Percentiles rank a stretch among this genome's conserved stretches.
These are phyloP conservation scores for Hirtodrosophila cameraria DNA, from an alignment of 2,888 invertebrate genomes.

Conservation along the genomic window DNA sequence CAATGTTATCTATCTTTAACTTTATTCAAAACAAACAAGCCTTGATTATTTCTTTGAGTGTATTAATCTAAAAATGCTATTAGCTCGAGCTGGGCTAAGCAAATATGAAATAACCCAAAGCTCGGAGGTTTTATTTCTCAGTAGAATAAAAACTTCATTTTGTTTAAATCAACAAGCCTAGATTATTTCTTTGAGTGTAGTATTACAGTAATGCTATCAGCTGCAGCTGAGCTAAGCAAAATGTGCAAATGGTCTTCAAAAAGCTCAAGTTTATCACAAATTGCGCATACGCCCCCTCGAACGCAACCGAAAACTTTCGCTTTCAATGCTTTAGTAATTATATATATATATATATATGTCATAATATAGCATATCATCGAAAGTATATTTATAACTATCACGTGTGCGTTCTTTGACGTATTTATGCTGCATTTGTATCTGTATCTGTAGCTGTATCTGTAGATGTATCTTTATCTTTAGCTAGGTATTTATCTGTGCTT, in stretches of 20 bases:
- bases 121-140: too few relatives aligned
- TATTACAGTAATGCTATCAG: slow-evolving; percentile 17
- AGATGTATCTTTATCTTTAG: slow-evolving; percentile 35
- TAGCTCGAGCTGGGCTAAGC: not conserved
- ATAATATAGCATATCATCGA: slow-evolving; percentile 23
- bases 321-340: slow-evolving; percentile 24
- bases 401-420: slow-evolving; percentile 44
- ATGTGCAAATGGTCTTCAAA: slow-evolving; percentile 38
- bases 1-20: too few relatives aligned
- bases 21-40: too few relatives aligned
- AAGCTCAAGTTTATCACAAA: slow-evolving; percentile 9
- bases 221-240: not conserved
- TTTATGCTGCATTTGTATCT: slow-evolving; percentile 13
- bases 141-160: too few relatives aligned
- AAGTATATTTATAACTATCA: slow-evolving; percentile 63
- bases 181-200: too few relatives aligned
- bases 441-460: slow-evolving; percentile 17
- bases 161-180: too few relatives aligned
- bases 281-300: slow-evolving; percentile 66
- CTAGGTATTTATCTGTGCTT: slow-evolving; percentile 36
- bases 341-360: slow-evolving; percentile 6
- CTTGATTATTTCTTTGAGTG: too few relatives aligned
- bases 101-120: too few relatives aligned
- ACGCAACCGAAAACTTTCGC: slow-evolving; percentile 42
- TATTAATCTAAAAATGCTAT: slow-evolving; percentile 10